Evolutionary conservation across 2,113 vertebrate genomes (phyloP), one percentile per base, ranked within the genome.

Genomic region (Ursus arctos): DNA sequence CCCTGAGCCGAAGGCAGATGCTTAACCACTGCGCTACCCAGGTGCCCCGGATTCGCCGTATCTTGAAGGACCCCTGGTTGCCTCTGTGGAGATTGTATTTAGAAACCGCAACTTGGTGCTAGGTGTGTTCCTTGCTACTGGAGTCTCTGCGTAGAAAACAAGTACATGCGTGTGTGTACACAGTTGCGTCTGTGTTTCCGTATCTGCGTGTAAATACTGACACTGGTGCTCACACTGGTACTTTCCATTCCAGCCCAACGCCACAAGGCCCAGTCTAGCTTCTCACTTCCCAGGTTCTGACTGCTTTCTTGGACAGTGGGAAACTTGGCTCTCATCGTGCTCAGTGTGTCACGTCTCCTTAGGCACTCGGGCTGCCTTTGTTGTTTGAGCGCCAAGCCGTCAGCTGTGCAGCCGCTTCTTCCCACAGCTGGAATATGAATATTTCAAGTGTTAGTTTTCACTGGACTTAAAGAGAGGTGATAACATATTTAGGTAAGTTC

Each of bases 321-420:
- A 74, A 61, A 43, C 51, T 40, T 40, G 67, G 21, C 61, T 80
- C 19, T 24, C 24, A 0, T 71, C 33, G 4, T 21, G 55, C 49
- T 80, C 31, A 2, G 0, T 19, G 12, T 33, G 31, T 40, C 16
- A 63, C 21, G 0, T 33, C 31, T 12, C 18, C 36, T 19, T 3
- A 1, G 59, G 59, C 28, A 12, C 43, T 65, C 22, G 0, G 26
- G 40, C 22, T 82, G 33, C 36, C 84, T 63, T 49, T 80, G 22
- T 14, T 49, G 74, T 33, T 47, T 43, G 63, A 9, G 19, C 11
- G 55, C 55, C 0, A 18, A 36, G 28, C 49, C 28, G 15, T 65
- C 57, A 59, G 33, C 40, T 28, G n/a, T 22, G n/a, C 1, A 13
- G 36, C 55, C 81, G 47, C 77, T 55, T 57, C 6, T 28, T 65